Evolutionary conservation across 2,888 invertebrate genomes (phyloP).

Genomic region (Parthenolecanium corni): DNA sequence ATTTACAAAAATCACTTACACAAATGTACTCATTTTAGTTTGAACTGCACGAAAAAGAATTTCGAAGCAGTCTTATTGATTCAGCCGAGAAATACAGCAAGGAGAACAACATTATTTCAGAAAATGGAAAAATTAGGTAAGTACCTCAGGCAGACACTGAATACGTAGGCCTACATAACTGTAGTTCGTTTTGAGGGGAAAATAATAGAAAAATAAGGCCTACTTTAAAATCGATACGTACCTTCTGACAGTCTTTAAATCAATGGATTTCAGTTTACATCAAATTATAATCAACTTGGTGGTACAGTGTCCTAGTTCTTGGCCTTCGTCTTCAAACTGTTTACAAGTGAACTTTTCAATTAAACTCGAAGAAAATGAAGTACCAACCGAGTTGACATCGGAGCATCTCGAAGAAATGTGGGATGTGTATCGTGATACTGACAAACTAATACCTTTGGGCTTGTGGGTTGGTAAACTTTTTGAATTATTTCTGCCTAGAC

Average conservation of each 20-base stretch:
- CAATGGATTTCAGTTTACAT: neutral
- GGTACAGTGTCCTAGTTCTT: slow-evolving; percentile 8
- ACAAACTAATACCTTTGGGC: slow-evolving; percentile 1
- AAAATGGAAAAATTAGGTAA: slow-evolving; percentile 4
- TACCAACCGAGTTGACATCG: neutral
- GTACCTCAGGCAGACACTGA: neutral
- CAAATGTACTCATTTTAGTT: no score
- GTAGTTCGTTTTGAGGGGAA: no score
- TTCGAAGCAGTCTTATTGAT: neutral
- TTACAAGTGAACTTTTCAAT: slow-evolving; percentile 6
- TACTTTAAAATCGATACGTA: no score
- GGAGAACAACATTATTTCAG: neutral
- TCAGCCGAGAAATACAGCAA: slow-evolving; percentile 5
- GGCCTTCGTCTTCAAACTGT: slow-evolving; percentile 12
- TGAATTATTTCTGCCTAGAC: neutral
- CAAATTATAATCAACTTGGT: slow-evolving; percentile 11
- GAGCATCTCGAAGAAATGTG: slow-evolving; percentile 2
- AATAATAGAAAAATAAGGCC: no score
- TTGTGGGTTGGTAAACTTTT: neutral
- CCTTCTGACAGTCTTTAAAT: no score
- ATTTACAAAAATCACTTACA: no score
- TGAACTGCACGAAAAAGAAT: neutral
- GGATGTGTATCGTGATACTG: neutral
- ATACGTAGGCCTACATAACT: no score
- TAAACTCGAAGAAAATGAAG: neutral